phyloP scores from a whole-genome alignment of 1,140 invertebrate genomes.

The Brachionus paranguensis region DNA sequence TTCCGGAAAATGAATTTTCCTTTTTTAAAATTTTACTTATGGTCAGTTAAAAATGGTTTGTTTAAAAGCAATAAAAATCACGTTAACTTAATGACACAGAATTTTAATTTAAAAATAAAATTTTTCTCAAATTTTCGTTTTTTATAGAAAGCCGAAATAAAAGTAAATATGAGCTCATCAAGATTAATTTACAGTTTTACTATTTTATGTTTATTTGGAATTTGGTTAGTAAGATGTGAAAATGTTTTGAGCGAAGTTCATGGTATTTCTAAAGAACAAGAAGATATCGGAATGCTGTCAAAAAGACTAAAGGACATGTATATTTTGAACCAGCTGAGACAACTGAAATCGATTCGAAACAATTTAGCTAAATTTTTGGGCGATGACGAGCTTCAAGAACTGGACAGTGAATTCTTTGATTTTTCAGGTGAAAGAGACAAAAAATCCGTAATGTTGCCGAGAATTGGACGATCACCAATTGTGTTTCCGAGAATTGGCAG shows the following conservation, averaged over 20 bases:
- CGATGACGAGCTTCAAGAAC: neutral
- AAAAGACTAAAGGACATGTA: neutral
- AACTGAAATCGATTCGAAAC: neutral
- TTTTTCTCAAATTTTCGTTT: neutral
- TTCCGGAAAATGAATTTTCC: neutral
- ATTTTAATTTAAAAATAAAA: too few species aligned
- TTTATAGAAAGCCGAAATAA: neutral
- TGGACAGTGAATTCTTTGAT: neutral
- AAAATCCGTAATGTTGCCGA: neutral
- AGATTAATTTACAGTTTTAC: neutral
- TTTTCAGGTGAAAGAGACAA: neutral
- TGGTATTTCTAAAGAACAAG: neutral
- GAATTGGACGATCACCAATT: conserved; percentile 3
- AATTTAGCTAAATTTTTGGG: neutral
- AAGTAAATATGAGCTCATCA: neutral
- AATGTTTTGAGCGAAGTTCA: neutral
- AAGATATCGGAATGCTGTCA: neutral
- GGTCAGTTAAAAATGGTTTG: neutral
- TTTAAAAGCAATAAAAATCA: neutral
- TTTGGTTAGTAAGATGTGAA: neutral
- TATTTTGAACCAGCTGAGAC: neutral
- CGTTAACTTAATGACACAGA: too few species aligned
- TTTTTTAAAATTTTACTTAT: neutral
- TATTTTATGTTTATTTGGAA: neutral
- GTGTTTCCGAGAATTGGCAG: neutral